These are phyloP conservation scores for Hapalemur alaotrensis DNA, from an alignment of 2,797 vertebrate genomes.

Conservation along the genomic window DNA sequence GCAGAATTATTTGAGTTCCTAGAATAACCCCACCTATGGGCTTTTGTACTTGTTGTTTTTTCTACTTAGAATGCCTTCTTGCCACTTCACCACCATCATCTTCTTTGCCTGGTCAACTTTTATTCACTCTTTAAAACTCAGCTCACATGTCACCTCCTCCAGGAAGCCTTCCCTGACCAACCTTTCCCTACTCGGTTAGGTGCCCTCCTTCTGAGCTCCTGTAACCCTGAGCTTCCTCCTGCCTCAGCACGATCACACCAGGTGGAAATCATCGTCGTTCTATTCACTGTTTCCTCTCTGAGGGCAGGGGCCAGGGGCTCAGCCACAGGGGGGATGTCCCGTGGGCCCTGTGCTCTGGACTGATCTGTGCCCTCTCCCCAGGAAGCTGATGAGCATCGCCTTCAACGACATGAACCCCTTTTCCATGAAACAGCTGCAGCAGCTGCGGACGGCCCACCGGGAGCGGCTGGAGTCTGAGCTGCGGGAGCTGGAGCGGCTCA, in stretches of 20 bases:
- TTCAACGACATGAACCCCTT: constrained; percentile 96
- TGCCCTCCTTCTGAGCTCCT: neutral
- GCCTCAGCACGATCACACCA: neutral
- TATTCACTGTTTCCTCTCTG: neutral
- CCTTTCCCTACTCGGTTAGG: neutral
- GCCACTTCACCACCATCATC: neutral
- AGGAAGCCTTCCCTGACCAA: neutral
- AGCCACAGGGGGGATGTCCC: neutral
- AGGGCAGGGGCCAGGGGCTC: neutral
- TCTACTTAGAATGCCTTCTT: neutral
- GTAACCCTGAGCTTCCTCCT: neutral
- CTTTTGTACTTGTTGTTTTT: neutral
- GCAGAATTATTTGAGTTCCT: neutral
- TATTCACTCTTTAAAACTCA: neutral
- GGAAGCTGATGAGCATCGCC: constrained; percentile 92
- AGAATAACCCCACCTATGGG: neutral
- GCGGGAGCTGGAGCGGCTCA: constrained; percentile 88
- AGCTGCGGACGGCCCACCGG: constrained; percentile 87
- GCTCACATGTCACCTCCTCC: neutral
- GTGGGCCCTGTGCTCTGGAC: accelerated
- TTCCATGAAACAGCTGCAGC: constrained; percentile 89
- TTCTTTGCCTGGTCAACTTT: neutral
- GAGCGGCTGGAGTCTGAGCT: constrained; percentile 91
- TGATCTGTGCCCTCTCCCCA: constrained; percentile 74
- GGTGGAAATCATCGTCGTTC: neutral